Evolutionary conservation across 1,140 invertebrate genomes (phyloP), one percentile per base, ranked within the genome.

Genomic region (Potamilus streckersoni): DNA sequence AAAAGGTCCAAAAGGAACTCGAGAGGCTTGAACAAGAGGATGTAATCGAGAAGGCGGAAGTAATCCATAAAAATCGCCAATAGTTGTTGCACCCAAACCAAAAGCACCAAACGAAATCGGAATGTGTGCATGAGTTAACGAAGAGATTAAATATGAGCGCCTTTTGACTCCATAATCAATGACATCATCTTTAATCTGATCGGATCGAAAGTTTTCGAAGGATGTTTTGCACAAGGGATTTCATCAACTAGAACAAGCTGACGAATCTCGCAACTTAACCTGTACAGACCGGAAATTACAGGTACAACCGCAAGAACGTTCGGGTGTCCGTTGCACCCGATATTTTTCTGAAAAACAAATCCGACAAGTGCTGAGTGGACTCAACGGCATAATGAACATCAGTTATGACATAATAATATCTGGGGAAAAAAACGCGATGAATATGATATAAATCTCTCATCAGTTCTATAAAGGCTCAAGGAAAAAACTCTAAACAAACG

Each of bases 11-110:
- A 61, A 20, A 61, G 59, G 74, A 79, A 69, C 15, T 81, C 2
- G 17, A 79, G 69, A 27, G 66, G 0, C 64, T 80, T 23, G 75
- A 78, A 70, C 8, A 67, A 13, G 16, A 64, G 1, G 75, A 76
- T 73, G 78, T 79, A 61, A 82, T 80, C 49, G 82, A 87, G 69
- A 79, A 66, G 57, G 80, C 82, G 4, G 61, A 69, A 20, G 83
- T 31, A 85, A 82, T 17, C 78, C 83, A 16, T 87, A 83, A 84
- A 78, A 83, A 5, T 79, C 74, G 6, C 74, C 78, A 12, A 71
- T 85, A 14, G 82, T 84, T 14, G 71, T 82, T 12, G 74, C 75
- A 15, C 82, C 80, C 1, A 84, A 85, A 66, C 70, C 74, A 23
- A 74, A 80, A 31, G 27, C 27, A 31, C 27, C 27, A 60, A 72